Evolutionary conservation across 2,888 invertebrate species (phyloP), one percentile per base, ranked within the genome.

Genomic region (Heterodera filipjevi): DNA sequence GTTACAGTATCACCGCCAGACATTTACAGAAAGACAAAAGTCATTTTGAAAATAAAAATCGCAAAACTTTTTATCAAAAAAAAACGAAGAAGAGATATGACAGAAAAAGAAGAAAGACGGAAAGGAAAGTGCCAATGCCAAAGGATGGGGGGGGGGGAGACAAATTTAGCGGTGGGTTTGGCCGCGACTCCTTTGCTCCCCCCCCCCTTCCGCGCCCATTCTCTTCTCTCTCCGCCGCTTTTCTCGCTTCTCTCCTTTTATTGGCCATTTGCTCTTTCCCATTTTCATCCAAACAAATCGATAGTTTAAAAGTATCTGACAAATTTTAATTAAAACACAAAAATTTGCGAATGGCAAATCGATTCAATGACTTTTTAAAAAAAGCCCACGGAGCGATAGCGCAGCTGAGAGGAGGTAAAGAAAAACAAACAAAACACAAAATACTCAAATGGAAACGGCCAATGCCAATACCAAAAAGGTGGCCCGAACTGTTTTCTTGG

Each of bases 311-410:
- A 33, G 32, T 5, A 68, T 68, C 33, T 33, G n/a, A n/a, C 2
- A 19, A 68, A 33, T 30, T 32, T 68, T 19, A 22, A 3, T 32
- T 68, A 33, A 68, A 32, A 8, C 27, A 35, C 68, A 10, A 27
- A 27, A 16, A 19, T 35, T 32, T 0, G 27, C 59, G 59, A 8
- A 59, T 68, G 68, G 32, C 75, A 49, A 75, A n/a, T 16, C 75
- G 75, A 27, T 83, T 87, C 30, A 81, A 82, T 35, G 87, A 85
- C 49, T 79, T 87, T 33, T 82, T 87, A 78, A 85, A 84, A 44
- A 86, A 87, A 70, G 88, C 88, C 44, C 86, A 86, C 71, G 86
- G 87, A 59, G 88, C 86, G 16, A 75, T 88, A 5, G 85, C 82
- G 76, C 85, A 82, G 64, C 82, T 88, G 39, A 76, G 87, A 82